These are phyloP conservation scores for Cetoscarus ocellatus DNA, from an alignment of 2,797 vertebrate species.

Conservation along the genomic window DNA sequence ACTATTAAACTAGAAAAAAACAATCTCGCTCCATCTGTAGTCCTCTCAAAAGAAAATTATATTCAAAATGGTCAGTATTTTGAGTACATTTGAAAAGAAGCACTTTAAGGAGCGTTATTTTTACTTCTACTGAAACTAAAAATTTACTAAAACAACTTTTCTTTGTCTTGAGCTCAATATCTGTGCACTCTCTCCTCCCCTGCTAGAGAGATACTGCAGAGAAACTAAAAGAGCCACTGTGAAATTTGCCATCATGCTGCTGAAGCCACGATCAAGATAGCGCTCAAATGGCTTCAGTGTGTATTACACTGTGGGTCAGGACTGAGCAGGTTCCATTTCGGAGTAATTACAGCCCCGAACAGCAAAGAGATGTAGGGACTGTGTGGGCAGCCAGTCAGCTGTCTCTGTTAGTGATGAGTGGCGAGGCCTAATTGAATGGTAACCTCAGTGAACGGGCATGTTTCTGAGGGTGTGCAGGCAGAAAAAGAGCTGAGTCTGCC, in stretches of 20 bases:
- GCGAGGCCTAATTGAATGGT: slow-evolving; percentile 77
- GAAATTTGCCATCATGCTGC: slow-evolving; percentile 68
- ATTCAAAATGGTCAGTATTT: too few relatives aligned
- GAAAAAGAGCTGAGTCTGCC: slow-evolving; percentile 74
- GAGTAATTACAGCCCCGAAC: slow-evolving; percentile 93
- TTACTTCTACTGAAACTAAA: too few relatives aligned
- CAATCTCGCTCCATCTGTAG: too few relatives aligned
- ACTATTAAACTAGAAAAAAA: too few relatives aligned
- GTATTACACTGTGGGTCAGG: slow-evolving; percentile 87
- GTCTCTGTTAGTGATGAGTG: slow-evolving; percentile 82
- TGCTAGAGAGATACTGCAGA: slow-evolving; percentile 77
- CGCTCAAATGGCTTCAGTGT: slow-evolving; percentile 87
- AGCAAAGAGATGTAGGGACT: slow-evolving; percentile 79
- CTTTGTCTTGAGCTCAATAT: too few relatives aligned
- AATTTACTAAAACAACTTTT: too few relatives aligned
- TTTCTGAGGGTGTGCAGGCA: slow-evolving; percentile 69
- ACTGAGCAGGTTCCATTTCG: slow-evolving; percentile 89
- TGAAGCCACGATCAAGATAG: slow-evolving; percentile 78
- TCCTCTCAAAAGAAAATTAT: too few relatives aligned
- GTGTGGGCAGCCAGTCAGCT: slow-evolving; percentile 56
- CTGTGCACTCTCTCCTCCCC: too few relatives aligned
- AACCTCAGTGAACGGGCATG: slow-evolving; percentile 70
- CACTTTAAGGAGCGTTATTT: too few relatives aligned
- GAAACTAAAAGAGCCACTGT: too few relatives aligned
- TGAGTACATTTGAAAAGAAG: too few relatives aligned